Conservation (phyloP, 2,888 invertebrate genomes). For the Pediacus dermestoides region DNA sequence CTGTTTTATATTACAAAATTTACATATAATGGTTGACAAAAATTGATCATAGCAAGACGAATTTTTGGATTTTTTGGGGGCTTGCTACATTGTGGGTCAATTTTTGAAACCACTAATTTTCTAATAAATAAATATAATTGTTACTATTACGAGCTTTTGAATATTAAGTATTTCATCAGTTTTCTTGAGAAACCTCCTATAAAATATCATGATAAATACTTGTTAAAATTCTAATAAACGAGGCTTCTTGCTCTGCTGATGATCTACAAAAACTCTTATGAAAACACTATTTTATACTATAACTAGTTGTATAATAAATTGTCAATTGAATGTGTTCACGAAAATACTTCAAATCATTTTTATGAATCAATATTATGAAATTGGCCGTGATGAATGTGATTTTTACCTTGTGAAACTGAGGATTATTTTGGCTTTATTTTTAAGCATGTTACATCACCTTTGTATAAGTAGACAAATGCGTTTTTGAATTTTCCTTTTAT, state of each 20-base stretch:
- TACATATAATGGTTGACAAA: slow-evolving; percentile 21
- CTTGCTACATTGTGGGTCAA: slow-evolving; percentile 50
- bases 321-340: slow-evolving; percentile 49
- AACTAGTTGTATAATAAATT: slow-evolving; percentile 29
- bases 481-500: no score
- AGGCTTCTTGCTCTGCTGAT: no score
- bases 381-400: slow-evolving; percentile 32
- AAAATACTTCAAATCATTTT: slow-evolving; percentile 23
- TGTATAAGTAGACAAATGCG: no score
- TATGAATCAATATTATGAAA: slow-evolving; percentile 29
- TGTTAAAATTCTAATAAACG: no score
- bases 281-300: not conserved
- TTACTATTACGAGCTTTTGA: slow-evolving; percentile 16
- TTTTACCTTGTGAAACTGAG: slow-evolving; percentile 18
- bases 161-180: not conserved
- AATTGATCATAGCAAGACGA: slow-evolving; percentile 47
- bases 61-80: slow-evolving; percentile 31
- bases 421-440: slow-evolving; percentile 14
- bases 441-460: no score
- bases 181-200: no score
- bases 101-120: slow-evolving; percentile 36
- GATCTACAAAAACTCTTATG: no score
- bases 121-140: slow-evolving; percentile 5
- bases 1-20: slow-evolving; percentile 21
- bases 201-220: no score